Conservation (phyloP, 2,888 invertebrate genomes). For the Apamea epomidion region DNA sequence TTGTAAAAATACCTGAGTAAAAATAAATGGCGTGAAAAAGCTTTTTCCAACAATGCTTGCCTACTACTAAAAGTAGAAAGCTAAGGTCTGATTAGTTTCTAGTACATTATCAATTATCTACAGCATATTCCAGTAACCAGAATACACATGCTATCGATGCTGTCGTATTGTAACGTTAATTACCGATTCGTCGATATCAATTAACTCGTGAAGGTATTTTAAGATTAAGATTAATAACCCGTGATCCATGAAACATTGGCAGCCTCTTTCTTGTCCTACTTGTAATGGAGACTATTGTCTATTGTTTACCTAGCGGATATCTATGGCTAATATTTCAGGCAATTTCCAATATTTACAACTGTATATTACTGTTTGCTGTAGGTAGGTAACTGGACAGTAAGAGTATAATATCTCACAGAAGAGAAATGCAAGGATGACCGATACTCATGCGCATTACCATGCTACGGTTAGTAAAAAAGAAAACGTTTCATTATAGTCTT, state of each 20-base stretch:
- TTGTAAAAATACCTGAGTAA: not conserved
- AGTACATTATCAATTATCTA: conserved; percentile 79
- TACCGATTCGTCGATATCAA: conserved; percentile 75
- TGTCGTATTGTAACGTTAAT: conserved; percentile 75
- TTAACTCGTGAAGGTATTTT: conserved; percentile 71
- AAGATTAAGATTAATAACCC: conserved; percentile 69
- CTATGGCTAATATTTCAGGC: conserved; percentile 23
- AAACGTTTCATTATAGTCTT: not conserved
- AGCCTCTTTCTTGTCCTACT: conserved; percentile 67
- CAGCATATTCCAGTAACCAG: conserved; percentile 73
- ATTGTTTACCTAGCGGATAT: conserved; percentile 49
- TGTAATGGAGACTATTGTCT: conserved; percentile 53
- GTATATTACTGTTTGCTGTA: not conserved
- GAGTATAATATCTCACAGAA: conserved; percentile 12
- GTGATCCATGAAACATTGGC: conserved; percentile 68
- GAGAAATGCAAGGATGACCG: conserved; percentile 12
- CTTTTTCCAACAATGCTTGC: conserved; percentile 37
- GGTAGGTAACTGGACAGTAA: not conserved
- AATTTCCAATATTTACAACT: conserved; percentile 4
- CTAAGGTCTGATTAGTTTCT: conserved; percentile 70
- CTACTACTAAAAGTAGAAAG: conserved; percentile 72
- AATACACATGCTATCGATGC: conserved; percentile 73
- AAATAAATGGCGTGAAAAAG: not conserved
- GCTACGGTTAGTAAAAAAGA: not conserved
- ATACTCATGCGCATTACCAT: conserved; percentile 14